Conservation (phyloP, 2,797 vertebrate species). For the Myioborus miniatus region DNA sequence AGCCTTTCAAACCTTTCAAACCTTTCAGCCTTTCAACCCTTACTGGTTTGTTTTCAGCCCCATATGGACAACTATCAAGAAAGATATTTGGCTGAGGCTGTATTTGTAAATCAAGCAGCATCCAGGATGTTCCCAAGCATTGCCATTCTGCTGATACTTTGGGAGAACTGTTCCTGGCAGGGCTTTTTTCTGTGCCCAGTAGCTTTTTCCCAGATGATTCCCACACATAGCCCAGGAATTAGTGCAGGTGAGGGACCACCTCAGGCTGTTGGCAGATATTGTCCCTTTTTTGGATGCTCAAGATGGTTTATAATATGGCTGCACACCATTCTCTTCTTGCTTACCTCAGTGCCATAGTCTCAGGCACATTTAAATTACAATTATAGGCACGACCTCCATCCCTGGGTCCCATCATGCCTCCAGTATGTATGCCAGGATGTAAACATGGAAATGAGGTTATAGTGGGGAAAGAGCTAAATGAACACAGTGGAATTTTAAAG, state of each 20-base stretch:
- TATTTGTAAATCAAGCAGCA: background rate
- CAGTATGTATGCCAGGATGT: background rate
- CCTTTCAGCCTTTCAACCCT: too few relatives aligned
- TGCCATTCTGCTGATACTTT: background rate
- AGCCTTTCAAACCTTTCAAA: too few relatives aligned
- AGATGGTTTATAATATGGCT: background rate
- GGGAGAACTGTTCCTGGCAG: background rate
- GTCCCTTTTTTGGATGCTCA: background rate
- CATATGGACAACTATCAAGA: background rate
- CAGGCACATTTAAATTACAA: background rate
- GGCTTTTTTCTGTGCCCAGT: background rate
- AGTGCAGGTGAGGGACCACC: background rate
- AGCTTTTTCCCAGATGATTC: background rate
- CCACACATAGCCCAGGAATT: background rate
- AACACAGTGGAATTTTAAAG: constrained; percentile 1
- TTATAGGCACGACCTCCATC: background rate
- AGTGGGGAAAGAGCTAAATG: background rate
- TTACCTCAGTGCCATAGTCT: background rate
- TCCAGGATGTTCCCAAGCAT: background rate
- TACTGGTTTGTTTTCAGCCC: background rate
- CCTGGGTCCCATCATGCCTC: background rate
- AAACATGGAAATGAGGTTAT: background rate
- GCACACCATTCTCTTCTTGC: background rate
- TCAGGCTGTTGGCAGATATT: background rate
- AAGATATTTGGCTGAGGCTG: background rate